Evolutionary conservation across 2,113 vertebrate genomes (phyloP).

Genomic region (Micromys minutus): DNA sequence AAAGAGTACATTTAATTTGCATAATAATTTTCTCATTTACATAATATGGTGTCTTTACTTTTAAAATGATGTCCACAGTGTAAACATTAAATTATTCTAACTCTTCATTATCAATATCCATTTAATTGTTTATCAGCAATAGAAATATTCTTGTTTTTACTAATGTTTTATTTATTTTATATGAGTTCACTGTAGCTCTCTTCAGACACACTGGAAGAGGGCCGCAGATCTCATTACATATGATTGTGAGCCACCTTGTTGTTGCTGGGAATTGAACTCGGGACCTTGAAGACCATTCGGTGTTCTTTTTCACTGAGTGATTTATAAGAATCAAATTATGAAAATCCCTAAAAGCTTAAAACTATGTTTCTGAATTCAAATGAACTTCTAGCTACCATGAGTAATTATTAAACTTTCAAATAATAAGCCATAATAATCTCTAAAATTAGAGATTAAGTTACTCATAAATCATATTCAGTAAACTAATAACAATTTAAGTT

Average conservation of each 20-base stretch:
- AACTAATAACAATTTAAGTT: neutral
- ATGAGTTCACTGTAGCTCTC: too few species aligned
- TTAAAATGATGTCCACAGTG: neutral
- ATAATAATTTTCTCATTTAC: conserved; percentile 47
- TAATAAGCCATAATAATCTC: neutral
- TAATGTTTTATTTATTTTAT: too few species aligned
- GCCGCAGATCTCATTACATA: too few species aligned
- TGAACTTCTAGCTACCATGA: neutral
- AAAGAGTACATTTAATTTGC: conserved; percentile 35
- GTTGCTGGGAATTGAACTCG: too few species aligned
- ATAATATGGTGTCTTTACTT: neutral
- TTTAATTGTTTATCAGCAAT: neutral
- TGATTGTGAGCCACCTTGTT: too few species aligned
- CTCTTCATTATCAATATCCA: neutral
- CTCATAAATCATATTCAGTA: neutral
- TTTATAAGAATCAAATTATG: neutral
- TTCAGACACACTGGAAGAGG: too few species aligned
- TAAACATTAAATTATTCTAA: neutral
- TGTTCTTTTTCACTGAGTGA: neutral
- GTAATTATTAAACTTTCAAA: neutral
- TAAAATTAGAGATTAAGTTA: neutral
- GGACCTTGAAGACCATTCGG: too few species aligned
- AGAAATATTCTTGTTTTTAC: neutral
- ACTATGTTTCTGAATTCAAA: neutral
- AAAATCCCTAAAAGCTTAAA: neutral